Evolutionary conservation across 2,888 invertebrate species (phyloP).

Genomic region (Sussaba pulchella): DNA sequence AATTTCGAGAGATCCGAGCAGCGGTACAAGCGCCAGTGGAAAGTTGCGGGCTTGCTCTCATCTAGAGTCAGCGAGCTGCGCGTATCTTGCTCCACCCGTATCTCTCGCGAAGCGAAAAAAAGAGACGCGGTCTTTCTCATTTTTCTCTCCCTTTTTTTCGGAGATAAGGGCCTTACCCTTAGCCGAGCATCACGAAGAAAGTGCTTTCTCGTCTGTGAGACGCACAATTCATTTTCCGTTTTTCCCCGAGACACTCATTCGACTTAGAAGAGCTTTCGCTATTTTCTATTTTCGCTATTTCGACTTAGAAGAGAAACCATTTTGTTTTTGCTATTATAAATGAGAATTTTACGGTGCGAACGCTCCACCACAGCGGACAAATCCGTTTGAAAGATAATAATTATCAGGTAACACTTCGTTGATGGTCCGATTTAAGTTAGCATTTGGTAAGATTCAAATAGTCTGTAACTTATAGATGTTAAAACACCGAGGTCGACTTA

Average conservation of each 20-base stretch:
- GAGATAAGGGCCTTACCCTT: constrained; percentile 62
- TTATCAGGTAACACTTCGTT: no score
- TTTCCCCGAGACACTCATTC: constrained; percentile 19
- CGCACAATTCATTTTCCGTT: constrained; percentile 59
- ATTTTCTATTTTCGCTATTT: constrained; percentile 58
- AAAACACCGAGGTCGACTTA: no score
- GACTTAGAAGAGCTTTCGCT: constrained; percentile 18
- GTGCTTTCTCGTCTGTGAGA: constrained; percentile 56
- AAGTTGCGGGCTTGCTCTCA: constrained; percentile 54
- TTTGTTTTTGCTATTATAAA: constrained; percentile 17
- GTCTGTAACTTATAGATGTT: no score
- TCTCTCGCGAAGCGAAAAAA: constrained; percentile 59
- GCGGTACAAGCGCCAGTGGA: constrained; percentile 60
- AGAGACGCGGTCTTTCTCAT: constrained; percentile 54
- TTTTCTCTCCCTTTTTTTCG: constrained; percentile 47
- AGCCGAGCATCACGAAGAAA: constrained; percentile 55
- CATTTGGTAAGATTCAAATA: no score
- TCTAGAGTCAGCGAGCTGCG: constrained; percentile 55
- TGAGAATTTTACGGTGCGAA: no score
- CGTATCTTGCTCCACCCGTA: constrained; percentile 49
- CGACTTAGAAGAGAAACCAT: constrained; percentile 11
- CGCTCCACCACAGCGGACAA: no score
- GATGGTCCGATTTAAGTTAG: no score
- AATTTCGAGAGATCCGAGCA: constrained; percentile 65
- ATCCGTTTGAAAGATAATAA: no score